These are phyloP conservation scores for Probaryconus sp. DNA, from an alignment of 1,140 invertebrate genomes.

Conservation along the genomic window DNA sequence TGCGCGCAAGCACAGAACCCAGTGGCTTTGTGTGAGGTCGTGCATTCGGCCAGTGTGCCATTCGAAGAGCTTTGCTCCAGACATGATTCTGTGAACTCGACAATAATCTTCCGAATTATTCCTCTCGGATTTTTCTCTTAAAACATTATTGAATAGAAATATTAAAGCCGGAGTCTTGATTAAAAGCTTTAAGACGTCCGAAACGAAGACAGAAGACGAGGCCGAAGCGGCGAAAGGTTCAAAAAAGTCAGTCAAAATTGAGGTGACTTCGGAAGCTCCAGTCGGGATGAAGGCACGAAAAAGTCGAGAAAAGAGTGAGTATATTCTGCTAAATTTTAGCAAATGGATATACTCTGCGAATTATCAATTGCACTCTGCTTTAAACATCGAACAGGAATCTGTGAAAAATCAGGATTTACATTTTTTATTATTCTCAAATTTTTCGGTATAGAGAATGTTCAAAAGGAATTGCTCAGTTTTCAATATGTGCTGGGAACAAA, in stretches of 20 bases:
- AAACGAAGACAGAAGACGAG: neutral
- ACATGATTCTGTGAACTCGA: conserved; percentile 25
- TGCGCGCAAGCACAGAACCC: conserved; percentile 61
- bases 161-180: too few species aligned
- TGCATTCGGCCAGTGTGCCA: conserved; percentile 55
- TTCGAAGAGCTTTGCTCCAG: conserved; percentile 49
- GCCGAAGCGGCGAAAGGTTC: conserved; percentile 1
- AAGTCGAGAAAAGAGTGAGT: conserved; percentile 76
- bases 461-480: too few species aligned
- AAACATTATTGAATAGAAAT: too few species aligned
- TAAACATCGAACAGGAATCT: too few species aligned
- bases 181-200: neutral
- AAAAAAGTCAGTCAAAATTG: conserved; percentile 35
- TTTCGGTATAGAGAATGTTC: too few species aligned
- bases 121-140: too few species aligned
- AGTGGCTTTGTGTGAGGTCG: conserved; percentile 64
- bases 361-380: conserved; percentile 25
- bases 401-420: too few species aligned
- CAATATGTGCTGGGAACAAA: too few species aligned
- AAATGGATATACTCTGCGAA: conserved; percentile 8
- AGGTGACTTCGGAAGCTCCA: conserved; percentile 47
- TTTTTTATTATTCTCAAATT: too few species aligned
- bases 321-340: too few species aligned
- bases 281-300: conserved; percentile 70
- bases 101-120: neutral